These are phyloP conservation scores for Parnassius smintheus DNA, from an alignment of 2,888 invertebrate genomes.

Conservation along the genomic window DNA sequence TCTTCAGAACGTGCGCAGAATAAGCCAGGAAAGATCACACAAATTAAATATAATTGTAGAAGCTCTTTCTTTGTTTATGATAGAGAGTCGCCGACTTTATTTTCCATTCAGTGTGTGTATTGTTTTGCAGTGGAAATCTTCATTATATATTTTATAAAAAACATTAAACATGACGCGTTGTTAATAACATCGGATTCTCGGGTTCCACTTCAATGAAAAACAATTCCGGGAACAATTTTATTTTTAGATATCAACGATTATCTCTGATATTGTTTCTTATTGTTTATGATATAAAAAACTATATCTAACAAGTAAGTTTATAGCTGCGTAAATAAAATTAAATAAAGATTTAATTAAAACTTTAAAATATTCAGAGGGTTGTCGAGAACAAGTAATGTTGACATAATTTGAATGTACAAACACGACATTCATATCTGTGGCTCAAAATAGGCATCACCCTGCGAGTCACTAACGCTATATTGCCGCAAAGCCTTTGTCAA, in stretches of 20 bases:
- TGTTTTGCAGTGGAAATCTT: slow-evolving; percentile 28
- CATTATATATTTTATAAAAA: slow-evolving; percentile 28
- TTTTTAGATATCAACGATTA: neutral
- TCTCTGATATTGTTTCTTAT: neutral
- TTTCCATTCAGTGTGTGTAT: slow-evolving; percentile 26
- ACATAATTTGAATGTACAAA: slow-evolving; percentile 24
- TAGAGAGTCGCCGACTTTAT: slow-evolving; percentile 16
- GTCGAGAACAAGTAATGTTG: slow-evolving; percentile 20
- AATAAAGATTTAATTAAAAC: neutral
- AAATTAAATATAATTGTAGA: slow-evolving; percentile 23
- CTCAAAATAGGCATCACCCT: slow-evolving; percentile 16
- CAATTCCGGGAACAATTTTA: slow-evolving; percentile 8
- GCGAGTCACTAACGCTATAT: slow-evolving; percentile 40
- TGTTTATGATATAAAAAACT: neutral
- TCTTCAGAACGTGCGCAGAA: slow-evolving; percentile 18
- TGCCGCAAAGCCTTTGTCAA: slow-evolving; percentile 54
- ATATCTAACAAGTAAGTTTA: neutral
- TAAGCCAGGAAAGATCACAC: slow-evolving; percentile 16
- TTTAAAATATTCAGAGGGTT: neutral
- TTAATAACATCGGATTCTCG: slow-evolving; percentile 27
- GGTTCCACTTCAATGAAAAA: slow-evolving; percentile 23
- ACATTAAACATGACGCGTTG: slow-evolving; percentile 23
- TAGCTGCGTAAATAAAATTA: neutral
- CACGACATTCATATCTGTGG: slow-evolving; percentile 13
- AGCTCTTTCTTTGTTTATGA: slow-evolving; percentile 19